These are phyloP conservation scores for Pinna nobilis DNA, from an alignment of 1,140 invertebrate genomes.

Conservation along the genomic window DNA sequence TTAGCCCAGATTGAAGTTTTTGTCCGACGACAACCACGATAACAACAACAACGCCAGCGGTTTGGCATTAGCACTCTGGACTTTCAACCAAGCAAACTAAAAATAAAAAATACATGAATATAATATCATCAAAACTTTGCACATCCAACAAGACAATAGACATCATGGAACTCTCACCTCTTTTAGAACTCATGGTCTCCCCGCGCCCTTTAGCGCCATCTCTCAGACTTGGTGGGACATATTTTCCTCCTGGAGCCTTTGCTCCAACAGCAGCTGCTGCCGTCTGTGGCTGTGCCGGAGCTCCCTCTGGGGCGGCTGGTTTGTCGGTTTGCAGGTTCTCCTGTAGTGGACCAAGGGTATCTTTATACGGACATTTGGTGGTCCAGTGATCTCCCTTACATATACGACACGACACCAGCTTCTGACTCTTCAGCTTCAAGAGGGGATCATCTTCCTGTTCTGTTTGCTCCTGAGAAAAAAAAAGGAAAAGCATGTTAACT, in stretches of 20 bases:
- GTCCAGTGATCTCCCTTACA: conserved; percentile 98
- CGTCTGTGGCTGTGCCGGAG: conserved; percentile 28
- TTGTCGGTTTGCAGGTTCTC: conserved; percentile 59
- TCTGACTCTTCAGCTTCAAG: conserved; percentile 85
- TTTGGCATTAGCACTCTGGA: too few species aligned
- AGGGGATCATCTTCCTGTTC: conserved; percentile 86
- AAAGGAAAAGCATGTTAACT: neutral
- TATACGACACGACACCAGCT: conserved; percentile 93
- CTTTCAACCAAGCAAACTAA: too few species aligned
- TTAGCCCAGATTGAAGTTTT: too few species aligned
- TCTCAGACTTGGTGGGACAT: conserved; percentile 89
- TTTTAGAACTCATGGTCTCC: conserved; percentile 80
- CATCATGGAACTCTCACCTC: too few species aligned
- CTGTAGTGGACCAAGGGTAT: conserved; percentile 78
- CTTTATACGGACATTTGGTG: conserved; percentile 96
- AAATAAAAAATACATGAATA: too few species aligned
- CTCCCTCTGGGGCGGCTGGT: conserved; percentile 50
- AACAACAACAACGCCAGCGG: too few species aligned
- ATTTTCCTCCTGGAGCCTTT: conserved; percentile 73
- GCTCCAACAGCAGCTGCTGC: conserved; percentile 28
- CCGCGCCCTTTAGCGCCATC: conserved; percentile 85
- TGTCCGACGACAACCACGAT: too few species aligned
- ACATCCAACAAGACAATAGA: too few species aligned
- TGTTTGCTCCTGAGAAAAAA: conserved; percentile 42
- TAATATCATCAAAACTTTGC: too few species aligned